Evolutionary conservation across 2,888 invertebrate species (phyloP).

Genomic region (Protonemura montana): DNA sequence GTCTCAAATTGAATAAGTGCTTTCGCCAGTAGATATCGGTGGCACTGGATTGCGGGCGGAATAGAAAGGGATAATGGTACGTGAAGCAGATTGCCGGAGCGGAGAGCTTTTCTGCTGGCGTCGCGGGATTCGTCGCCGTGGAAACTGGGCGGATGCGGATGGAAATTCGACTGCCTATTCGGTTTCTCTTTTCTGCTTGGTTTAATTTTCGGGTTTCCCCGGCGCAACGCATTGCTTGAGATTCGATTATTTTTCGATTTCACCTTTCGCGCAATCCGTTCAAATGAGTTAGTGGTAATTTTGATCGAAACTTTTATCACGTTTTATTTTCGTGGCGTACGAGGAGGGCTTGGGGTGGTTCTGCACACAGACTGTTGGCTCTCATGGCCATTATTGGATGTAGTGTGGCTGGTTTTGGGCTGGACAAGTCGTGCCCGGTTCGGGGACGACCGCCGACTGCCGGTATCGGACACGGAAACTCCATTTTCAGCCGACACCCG

Average conservation of each 20-base stretch:
- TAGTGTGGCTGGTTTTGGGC: no score
- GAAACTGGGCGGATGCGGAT: background rate
- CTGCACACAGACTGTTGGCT: no score
- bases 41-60: background rate
- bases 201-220: background rate
- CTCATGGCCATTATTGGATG: no score
- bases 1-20: slow-evolving; percentile 12
- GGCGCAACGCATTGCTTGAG: background rate
- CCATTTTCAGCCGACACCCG: background rate
- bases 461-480: background rate
- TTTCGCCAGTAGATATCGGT: background rate
- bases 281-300: background rate
- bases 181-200: background rate
- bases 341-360: background rate
- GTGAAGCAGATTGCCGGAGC: background rate
- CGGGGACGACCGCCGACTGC: background rate
- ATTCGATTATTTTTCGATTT: slow-evolving; percentile 35
- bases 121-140: background rate
- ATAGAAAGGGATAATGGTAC: background rate
- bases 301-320: background rate
- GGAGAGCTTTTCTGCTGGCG: background rate
- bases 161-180: background rate
- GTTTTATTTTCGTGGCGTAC: background rate
- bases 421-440: no score
- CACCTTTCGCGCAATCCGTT: background rate